Conservation (phyloP, 1,140 invertebrate genomes). For the Tachypleus tridentatus region DNA sequence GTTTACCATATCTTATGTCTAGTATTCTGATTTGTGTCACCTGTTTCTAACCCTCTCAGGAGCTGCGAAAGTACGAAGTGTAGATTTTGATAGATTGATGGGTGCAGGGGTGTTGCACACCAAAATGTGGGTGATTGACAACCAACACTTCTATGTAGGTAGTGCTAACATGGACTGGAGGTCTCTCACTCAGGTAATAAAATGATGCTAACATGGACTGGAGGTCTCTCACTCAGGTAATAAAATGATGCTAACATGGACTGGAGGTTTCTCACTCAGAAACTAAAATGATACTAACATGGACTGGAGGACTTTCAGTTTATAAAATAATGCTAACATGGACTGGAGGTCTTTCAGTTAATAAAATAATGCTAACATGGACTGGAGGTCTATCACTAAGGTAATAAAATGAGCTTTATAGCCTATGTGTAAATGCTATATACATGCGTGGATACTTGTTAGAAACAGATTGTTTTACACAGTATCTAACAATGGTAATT, state of each 20-base stretch:
- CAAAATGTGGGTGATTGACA: constrained; percentile 80
- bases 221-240: constrained; percentile 85
- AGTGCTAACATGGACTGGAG: constrained; percentile 70
- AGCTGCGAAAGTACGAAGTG: constrained; percentile 54
- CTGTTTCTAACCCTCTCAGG: constrained; percentile 22
- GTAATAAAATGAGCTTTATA: constrained; percentile 71
- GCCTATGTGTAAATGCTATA: no score
- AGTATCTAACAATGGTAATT: no score
- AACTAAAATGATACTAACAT: constrained; percentile 47
- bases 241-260: no score
- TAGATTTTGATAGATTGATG: constrained; percentile 73
- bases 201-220: constrained; percentile 63
- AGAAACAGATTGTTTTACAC: no score
- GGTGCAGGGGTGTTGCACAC: constrained; percentile 89
- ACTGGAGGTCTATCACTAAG: constrained; percentile 87
- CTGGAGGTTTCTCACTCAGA: no score
- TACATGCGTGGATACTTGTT: no score
- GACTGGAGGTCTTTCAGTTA: constrained; percentile 90
- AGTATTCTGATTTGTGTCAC: no score
- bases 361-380: constrained; percentile 48
- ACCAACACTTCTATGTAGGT: constrained; percentile 41
- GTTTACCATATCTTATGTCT: no score
- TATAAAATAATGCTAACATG: constrained; percentile 47
- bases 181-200: constrained; percentile 86
- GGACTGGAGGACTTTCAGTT: constrained; percentile 87